A percentile compares a stretch with the other conserved stretches of the same genome.
phyloP scores from a whole-genome alignment of 2,888 invertebrate genomes.

The Argyresthia albistria region DNA sequence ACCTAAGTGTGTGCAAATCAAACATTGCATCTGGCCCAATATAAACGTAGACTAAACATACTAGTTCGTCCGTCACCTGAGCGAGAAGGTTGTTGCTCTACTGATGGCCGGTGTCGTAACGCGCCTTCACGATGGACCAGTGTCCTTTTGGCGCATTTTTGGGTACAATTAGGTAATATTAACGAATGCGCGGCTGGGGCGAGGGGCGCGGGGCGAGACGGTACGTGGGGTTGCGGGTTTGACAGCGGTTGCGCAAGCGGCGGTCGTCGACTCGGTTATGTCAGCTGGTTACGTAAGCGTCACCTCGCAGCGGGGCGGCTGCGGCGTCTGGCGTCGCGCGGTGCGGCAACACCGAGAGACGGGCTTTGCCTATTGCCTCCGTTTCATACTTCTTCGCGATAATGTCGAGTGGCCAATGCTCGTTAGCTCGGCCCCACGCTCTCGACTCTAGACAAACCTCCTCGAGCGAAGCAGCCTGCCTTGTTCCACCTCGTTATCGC shows the following conservation, averaged over 20 bases:
- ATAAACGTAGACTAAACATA: background rate
- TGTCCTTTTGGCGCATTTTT: slow-evolving; percentile 64
- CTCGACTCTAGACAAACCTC: background rate
- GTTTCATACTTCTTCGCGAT: slow-evolving; percentile 61
- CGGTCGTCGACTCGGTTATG: slow-evolving; percentile 72
- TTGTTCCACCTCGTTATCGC: slow-evolving; percentile 19
- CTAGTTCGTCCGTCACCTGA: slow-evolving; percentile 28
- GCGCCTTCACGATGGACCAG: slow-evolving; percentile 33
- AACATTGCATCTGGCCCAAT: background rate
- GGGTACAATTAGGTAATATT: slow-evolving; percentile 62
- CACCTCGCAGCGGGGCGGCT: slow-evolving; percentile 61
- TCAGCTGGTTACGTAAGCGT: slow-evolving; percentile 67
- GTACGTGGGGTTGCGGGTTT: slow-evolving; percentile 64
- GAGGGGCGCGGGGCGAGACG: slow-evolving; percentile 30
- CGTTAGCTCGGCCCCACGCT: slow-evolving; percentile 35
- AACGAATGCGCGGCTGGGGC: slow-evolving; percentile 23
- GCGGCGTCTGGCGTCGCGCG: slow-evolving; percentile 13
- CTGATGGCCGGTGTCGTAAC: slow-evolving; percentile 53
- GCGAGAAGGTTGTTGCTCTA: slow-evolving; percentile 48
- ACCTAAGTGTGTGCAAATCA: no score
- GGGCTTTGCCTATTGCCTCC: background rate
- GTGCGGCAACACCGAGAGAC: background rate
- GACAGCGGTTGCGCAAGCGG: slow-evolving; percentile 59
- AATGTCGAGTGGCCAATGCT: slow-evolving; percentile 48
- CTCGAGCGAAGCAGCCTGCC: slow-evolving; percentile 27